Evolutionary conservation across 2,888 invertebrate species (phyloP), one percentile per base, ranked within the genome.

Genomic region (Sarcophaga rosellei): DNA sequence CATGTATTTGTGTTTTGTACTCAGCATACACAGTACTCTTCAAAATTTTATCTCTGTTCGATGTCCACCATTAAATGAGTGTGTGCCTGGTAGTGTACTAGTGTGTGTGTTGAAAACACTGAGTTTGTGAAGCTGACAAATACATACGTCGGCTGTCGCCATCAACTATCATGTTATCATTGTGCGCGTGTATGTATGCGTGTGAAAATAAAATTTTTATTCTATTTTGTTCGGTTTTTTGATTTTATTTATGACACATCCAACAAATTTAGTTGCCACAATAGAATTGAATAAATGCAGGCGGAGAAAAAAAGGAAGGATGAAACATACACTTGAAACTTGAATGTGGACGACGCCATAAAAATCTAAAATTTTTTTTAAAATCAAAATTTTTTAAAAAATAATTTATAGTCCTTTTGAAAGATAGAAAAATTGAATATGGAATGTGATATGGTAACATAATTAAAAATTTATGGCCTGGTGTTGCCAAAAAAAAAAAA

Each of bases 261-360:
- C 20, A 69, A 66, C 76, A 68, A 53, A 53, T 76, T 81, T 81
- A 61, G 45, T 61, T 80, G 68, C 68, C 61, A 66, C 72, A 80
- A 80, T 61, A 74, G 61, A 47, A 62, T 74, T 57, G 53, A 66
- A 61, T 25, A 74, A 81, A 74, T 35, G 35, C 35, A 35, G 35
- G 35, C 35, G 35, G 35, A 69, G 21, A 25, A 68, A 45, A 66
- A 45, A 68, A 20, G 20, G 1, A 45, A 66, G 20, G 45, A 20
- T 8, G 3, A 45, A 25, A 68, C 57, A 35, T 53, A 21, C 8
- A 47, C 23, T 69, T 47, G 5, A 21, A 69, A 69, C 45, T 69
- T 35, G 68, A 66, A 35, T 4, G 35, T 35, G 10, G 35, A 35
- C 25, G 25, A 25, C 45, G 20, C 20, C n/a, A 66, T 66, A 35